phyloP scores from a whole-genome alignment of 2,797 vertebrate species.

The Rhinatrema bivittatum region DNA sequence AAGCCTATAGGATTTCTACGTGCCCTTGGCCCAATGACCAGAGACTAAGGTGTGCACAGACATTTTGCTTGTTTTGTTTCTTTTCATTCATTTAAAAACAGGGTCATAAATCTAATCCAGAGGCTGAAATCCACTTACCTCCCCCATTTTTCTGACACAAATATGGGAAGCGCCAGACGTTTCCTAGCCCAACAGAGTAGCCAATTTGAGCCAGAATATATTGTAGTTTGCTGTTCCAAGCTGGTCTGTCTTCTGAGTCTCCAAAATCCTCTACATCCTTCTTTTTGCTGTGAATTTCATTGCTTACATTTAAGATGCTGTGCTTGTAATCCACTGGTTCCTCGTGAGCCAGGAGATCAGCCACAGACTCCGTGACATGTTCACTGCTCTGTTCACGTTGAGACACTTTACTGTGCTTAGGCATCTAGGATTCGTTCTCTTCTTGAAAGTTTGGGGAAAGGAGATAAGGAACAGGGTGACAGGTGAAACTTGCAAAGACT shows the following conservation, averaged over 20 bases:
- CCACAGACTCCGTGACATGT: constrained; percentile 92
- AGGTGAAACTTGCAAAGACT: accelerated
- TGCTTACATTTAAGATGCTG: constrained; percentile 78
- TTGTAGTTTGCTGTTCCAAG: constrained; percentile 95
- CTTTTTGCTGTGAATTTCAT: constrained; percentile 47
- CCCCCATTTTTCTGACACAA: constrained; percentile 97
- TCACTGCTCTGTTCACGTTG: constrained; percentile 90
- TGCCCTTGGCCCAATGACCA: no score
- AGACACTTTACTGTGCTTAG: constrained; percentile 93
- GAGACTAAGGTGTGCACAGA: no score
- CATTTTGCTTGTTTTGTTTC: no score
- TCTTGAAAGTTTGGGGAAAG: neutral
- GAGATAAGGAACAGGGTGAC: neutral
- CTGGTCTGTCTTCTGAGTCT: constrained; percentile 76
- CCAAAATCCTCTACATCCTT: constrained; percentile 59
- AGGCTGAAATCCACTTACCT: no score
- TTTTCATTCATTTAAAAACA: no score
- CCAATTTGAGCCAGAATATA: constrained; percentile 96
- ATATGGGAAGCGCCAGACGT: constrained; percentile 96
- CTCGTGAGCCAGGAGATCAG: constrained; percentile 87
- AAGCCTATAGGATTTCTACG: no score
- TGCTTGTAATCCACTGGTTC: constrained; percentile 92
- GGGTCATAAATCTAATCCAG: no score
- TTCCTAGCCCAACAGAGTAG: constrained; percentile 92
- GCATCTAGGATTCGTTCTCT: constrained; percentile 59